phyloP scores from a whole-genome alignment of 2,113 vertebrate species.

The Psephotus haematonotus region DNA sequence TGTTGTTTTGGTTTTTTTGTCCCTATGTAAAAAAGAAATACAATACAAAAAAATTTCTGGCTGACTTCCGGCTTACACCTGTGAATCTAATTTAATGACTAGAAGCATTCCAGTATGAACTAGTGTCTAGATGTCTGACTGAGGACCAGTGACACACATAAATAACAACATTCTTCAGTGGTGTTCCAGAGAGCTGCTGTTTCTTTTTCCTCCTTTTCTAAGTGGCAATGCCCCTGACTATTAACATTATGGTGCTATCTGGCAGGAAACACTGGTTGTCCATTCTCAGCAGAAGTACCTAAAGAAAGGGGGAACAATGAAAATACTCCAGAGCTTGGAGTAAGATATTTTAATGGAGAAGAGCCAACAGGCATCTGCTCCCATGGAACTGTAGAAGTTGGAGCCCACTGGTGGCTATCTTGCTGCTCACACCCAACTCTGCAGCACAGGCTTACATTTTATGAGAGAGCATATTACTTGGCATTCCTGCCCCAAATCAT shows the following conservation, averaged over 20 bases:
- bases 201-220: neutral
- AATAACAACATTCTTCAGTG: neutral
- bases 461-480: neutral
- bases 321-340: neutral
- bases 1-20: neutral
- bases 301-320: neutral
- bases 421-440: neutral
- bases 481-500: neutral
- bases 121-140: neutral
- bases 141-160: neutral
- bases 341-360: neutral
- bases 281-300: neutral
- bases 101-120: neutral
- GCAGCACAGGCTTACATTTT: neutral
- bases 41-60: neutral
- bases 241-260: neutral
- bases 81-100: neutral
- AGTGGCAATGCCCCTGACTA: neutral
- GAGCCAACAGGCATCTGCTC: neutral
- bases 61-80: neutral
- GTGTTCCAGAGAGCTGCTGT: neutral
- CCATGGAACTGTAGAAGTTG: neutral
- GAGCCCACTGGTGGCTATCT: neutral
- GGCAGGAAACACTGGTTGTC: neutral
- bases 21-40: neutral